phyloP scores from a whole-genome alignment of 2,888 invertebrate genomes.

The Leistus spinibarbis region DNA sequence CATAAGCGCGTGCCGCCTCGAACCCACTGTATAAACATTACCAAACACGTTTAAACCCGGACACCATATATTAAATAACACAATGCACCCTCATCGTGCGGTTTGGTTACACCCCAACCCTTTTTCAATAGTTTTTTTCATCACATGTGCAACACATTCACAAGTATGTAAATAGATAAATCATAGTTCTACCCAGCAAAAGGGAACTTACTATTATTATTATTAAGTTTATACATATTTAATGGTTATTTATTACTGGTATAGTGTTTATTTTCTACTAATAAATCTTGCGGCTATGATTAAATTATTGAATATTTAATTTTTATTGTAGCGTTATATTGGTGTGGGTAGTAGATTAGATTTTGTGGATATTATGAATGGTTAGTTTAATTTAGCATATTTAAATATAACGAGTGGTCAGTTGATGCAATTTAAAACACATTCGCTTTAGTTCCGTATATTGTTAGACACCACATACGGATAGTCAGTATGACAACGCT shows the following conservation, averaged over 20 bases:
- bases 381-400: not conserved
- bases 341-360: not conserved
- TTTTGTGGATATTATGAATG: not conserved
- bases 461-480: not conserved
- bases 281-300: conserved; percentile 34
- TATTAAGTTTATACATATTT: conserved; percentile 28
- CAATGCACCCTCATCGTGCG: conserved; percentile 8
- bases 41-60: conserved; percentile 5
- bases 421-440: not conserved
- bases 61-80: not conserved
- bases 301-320: conserved; percentile 13
- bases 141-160: conserved; percentile 5
- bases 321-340: not conserved
- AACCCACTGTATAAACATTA: not conserved
- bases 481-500: not conserved
- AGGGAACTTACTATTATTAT: conserved; percentile 16
- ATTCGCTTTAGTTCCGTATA: not conserved
- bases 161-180: conserved; percentile 17
- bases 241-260: conserved; percentile 37
- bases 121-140: not conserved
- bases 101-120: not conserved
- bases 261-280: conserved; percentile 43
- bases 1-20: not conserved
- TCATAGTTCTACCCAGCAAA: not conserved
- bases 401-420: not conserved